These are phyloP conservation scores for Thinocorus orbignyianus DNA, from an alignment of 2,113 vertebrate genomes.

Conservation along the genomic window DNA sequence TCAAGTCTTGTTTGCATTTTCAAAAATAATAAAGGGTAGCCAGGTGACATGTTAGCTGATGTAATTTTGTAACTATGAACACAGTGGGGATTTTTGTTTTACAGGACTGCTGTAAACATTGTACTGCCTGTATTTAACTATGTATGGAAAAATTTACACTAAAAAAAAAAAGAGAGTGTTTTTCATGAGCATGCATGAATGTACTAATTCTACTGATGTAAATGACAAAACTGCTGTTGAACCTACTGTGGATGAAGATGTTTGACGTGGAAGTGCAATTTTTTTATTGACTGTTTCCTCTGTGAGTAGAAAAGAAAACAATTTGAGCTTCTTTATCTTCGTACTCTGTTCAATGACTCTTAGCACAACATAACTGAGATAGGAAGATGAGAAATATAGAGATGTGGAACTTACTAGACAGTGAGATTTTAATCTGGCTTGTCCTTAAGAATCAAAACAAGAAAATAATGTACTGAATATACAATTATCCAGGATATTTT, in stretches of 20 bases:
- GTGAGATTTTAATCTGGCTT: not conserved
- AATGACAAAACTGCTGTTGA: not conserved
- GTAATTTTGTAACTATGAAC: not conserved
- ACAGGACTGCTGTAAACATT: not conserved
- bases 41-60: not conserved
- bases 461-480: not conserved
- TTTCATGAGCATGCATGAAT: not conserved
- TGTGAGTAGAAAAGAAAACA: not conserved
- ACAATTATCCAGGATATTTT: not conserved
- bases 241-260: not conserved
- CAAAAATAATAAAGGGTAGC: not conserved
- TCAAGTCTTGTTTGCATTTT: not conserved
- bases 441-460: not conserved
- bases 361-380: not conserved
- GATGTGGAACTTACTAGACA: not conserved
- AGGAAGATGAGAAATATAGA: not conserved
- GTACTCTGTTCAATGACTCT: not conserved
- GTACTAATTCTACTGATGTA: not conserved
- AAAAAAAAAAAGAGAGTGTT: not conserved
- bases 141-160: not conserved
- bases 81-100: not conserved
- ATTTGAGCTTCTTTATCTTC: not conserved
- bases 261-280: not conserved
- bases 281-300: not conserved
- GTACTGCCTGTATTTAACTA: not conserved